Base-by-base conservation (phyloP, 2,888 invertebrate genomes). In the Ectropis crepuscularia region DNA sequence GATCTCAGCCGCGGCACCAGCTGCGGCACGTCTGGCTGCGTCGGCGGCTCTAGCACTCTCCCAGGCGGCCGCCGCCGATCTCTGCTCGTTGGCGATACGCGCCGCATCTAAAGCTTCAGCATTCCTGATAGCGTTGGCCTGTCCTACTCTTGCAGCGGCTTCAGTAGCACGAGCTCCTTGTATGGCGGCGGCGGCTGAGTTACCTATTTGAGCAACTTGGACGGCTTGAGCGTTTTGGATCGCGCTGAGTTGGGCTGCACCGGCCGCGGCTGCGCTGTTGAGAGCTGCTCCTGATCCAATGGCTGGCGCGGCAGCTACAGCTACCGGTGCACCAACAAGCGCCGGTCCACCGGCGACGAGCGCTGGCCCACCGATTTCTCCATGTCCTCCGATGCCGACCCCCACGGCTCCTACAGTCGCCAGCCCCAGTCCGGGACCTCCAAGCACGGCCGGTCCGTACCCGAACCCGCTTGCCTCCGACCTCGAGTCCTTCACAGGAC, bases 151-250 rank as follows among this genome's bases (percentile, higher is more conserved):
- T 5, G 90, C 90, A n/a, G 87, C 88, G 5, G 84, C 88, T 71
- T 91, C 90, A 9, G 89, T 80, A 6, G 81, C 86, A 9, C 90
- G 88, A 5, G 90, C 90, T 0, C 88, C 88, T 61, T 90, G 90
- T 71, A 91, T 90, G 39, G 89, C 90, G 11, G 87, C 88, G 10
- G 89, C 88, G 48, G 90, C 90, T 0, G 89, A 79, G 75, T 90
- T 88, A 28, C 84, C 88, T 68, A 90, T 89, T 62, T 90, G 87
- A 6, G 90, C 78, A 2, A 85, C 90, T 16, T 88, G 89, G 5
- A 85, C 89, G 9, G 90, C 90, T 64, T 90, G 90, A 0, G 90
- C 90, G 73, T 90, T 90, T 63, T 90, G 90, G 61, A 90, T 89
- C 51, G 90, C 89, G 60, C 87, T 89, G 53, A 90, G 87, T 57